Evolutionary conservation across 2,888 invertebrate species (phyloP).

Genomic region (Alitta virens): DNA sequence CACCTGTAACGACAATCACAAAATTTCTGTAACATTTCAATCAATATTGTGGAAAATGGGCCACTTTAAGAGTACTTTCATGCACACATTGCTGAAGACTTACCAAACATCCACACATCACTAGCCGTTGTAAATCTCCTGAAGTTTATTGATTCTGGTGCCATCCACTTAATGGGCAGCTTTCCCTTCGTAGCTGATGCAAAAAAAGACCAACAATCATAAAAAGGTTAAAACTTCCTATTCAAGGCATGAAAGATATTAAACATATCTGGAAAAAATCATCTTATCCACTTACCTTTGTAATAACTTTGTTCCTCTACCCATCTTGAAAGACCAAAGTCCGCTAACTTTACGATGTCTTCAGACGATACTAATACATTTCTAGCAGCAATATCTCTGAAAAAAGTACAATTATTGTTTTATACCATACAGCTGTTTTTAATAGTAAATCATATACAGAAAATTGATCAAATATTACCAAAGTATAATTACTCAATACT

Average conservation of each 20-base stretch:
- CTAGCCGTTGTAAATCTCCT: conserved; percentile 93
- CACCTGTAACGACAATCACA: conserved; percentile 65
- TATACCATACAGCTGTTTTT: no score
- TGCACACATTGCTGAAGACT: conserved; percentile 47
- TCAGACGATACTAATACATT: conserved; percentile 93
- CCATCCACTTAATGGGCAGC: conserved; percentile 99
- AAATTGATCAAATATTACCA: no score
- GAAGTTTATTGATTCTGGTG: conserved; percentile 97
- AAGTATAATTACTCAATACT: no score
- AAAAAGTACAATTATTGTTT: conserved; percentile 12
- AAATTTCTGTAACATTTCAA: no score
- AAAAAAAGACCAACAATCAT: neutral
- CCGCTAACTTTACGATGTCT: conserved; percentile 93
- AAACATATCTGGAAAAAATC: no score
- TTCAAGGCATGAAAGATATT: no score
- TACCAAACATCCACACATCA: conserved; percentile 99
- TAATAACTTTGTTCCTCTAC: conserved; percentile 98
- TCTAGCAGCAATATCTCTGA: conserved; percentile 93
- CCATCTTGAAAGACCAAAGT: conserved; percentile 96
- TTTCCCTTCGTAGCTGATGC: conserved; percentile 67
- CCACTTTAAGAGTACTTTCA: no score
- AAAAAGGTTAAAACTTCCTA: no score
- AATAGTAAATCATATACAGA: no score
- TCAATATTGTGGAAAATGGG: no score
- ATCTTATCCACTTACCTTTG: conserved; percentile 68